Evolutionary conservation across 2,888 invertebrate genomes (phyloP), one percentile per base, ranked within the genome.

Genomic region (Melanostoma scalare): DNA sequence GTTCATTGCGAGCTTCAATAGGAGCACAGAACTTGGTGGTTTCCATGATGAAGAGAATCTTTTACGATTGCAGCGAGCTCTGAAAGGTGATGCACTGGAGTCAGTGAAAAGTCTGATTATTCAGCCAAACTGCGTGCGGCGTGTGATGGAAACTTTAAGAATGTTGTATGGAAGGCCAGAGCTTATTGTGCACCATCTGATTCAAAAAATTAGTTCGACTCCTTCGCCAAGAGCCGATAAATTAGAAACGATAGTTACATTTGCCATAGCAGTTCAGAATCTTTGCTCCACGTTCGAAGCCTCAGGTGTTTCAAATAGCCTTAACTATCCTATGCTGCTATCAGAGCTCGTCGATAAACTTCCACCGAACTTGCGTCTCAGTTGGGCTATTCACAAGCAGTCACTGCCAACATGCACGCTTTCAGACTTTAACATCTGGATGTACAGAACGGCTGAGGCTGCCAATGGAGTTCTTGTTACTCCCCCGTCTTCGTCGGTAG

Each of bases 291-390:
- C 63, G 2, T 31, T 75, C 2, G 63, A 75, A 6, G 56, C 58
- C 3, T 68, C 42, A 1, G 63, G 68, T 3, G 6, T 72, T 4
- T n/a, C 31, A 2, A 42, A 55, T 2, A 20, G 67, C 36, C 5
- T 78, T 0, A 78, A 52, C 8, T 73, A 67, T 55, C 60, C 79
- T 4, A 60, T 38, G 8, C 35, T 79, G 33, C 0, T 71, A n/a
- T 65, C 71, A 31, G 75, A 75, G 36, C 61, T 80, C 8, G 38
- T 61, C 6, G 73, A 74, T 3, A 80, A 75, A 42, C 53, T 80
- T 4, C 74, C 74, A 1, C 35, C 69, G 0, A 36, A 40, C 4
- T 44, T 74, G 6, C 68, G 63, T 4, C 69, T 74, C 6, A 44
- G 61, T 20, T 74, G 68, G 79, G 68, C 60, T 3, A 35, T 61